Percentiles rank a stretch among this genome's conserved stretches.
Evolutionary conservation across 2,113 vertebrate species (phyloP).

Genomic region (Thalassoma bifasciatum): DNA sequence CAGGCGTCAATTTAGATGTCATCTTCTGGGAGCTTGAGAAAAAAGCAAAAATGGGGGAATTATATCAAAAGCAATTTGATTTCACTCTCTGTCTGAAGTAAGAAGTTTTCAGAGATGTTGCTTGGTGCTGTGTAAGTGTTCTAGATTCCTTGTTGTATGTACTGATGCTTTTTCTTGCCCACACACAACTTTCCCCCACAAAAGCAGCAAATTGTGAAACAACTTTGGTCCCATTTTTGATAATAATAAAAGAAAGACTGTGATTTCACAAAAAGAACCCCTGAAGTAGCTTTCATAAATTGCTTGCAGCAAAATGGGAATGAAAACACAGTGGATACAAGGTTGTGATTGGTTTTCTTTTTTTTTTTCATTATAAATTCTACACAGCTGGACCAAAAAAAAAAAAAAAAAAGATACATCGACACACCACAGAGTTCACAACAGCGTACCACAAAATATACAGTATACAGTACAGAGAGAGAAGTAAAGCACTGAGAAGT

Average conservation of each 20-base stretch:
- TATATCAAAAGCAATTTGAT: conserved; percentile 41
- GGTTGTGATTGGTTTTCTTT: conserved; percentile 58
- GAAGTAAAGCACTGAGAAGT: conserved; percentile 73
- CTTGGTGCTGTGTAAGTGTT: conserved; percentile 1
- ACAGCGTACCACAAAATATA: conserved; percentile 85
- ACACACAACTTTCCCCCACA: conserved; percentile 5
- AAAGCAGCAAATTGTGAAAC: neutral
- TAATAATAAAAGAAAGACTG: neutral
- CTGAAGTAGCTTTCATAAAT: neutral
- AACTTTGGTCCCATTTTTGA: conserved; percentile 5
- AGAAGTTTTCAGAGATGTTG: conserved; percentile 28
- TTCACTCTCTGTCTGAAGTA: neutral
- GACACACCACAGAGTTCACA: conserved; percentile 82
- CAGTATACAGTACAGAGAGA: conserved; percentile 76
- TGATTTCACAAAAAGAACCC: neutral
- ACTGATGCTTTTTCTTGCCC: neutral
- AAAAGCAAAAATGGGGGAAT: conserved; percentile 38
- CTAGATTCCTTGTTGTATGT: neutral
- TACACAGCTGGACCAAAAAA: conserved; percentile 78
- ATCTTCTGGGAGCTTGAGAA: conserved; percentile 29
- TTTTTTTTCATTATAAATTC: conserved; percentile 79
- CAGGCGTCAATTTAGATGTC: conserved; percentile 56
- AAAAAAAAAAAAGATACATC: conserved; percentile 69
- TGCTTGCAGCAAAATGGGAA: conserved; percentile 23
- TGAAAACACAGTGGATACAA: conserved; percentile 57